These are phyloP conservation scores for Crypturellus tataupa DNA, from an alignment of 2,797 vertebrate species.

Conservation along the genomic window DNA sequence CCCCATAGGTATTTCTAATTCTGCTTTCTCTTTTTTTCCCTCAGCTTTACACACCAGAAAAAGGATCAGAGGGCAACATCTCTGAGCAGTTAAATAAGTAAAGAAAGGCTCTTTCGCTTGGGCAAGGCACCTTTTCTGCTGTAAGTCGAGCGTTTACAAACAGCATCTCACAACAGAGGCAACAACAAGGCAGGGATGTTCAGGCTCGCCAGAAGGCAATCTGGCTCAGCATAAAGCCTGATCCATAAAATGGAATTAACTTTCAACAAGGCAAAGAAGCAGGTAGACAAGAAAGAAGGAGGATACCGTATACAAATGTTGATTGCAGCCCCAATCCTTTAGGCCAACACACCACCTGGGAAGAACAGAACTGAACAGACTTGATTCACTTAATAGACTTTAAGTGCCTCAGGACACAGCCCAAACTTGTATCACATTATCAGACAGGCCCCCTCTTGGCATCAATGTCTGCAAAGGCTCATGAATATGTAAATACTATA, in stretches of 20 bases:
- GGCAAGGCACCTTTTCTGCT: background rate
- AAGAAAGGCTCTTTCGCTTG: background rate
- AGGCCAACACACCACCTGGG: constrained; percentile 60
- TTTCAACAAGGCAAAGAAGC: background rate
- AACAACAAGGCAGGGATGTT: background rate
- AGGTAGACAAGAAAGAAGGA: background rate
- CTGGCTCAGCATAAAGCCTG: background rate
- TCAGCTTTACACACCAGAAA: background rate
- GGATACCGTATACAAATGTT: constrained; percentile 5
- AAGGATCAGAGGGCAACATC: constrained; percentile 7
- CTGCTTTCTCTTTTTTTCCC: background rate
- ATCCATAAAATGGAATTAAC: constrained; percentile 19
- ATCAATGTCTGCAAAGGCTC: constrained; percentile 75
- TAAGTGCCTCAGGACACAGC: constrained; percentile 80
- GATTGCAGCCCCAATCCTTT: constrained; percentile 31
- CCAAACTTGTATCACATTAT: constrained; percentile 84
- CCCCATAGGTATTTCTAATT: background rate
- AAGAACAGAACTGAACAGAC: constrained; percentile 65
- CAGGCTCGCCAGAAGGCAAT: background rate
- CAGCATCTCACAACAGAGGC: background rate
- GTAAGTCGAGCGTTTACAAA: background rate
- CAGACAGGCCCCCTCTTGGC: constrained; percentile 77
- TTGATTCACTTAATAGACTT: constrained; percentile 81
- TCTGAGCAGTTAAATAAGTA: background rate
- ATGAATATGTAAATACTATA: constrained; percentile 85